These are phyloP conservation scores for Channallabes apus DNA, from an alignment of 2,797 vertebrate genomes.

Conservation along the genomic window DNA sequence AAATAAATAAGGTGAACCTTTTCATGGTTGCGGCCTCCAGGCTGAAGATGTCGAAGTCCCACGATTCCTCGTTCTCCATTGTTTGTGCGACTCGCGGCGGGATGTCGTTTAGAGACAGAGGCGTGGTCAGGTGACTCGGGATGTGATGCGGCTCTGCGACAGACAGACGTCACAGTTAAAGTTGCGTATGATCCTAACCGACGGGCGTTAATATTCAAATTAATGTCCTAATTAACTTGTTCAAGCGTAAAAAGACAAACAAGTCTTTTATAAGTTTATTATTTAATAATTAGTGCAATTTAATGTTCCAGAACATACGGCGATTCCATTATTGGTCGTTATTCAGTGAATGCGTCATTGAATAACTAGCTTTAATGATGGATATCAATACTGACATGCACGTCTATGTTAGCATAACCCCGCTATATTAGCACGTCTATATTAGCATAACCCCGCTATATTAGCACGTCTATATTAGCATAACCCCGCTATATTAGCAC, in stretches of 20 bases:
- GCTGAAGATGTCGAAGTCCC: slow-evolving; percentile 95
- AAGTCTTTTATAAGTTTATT: neutral
- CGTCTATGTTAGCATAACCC: too few relatives aligned
- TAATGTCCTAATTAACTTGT: neutral
- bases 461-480: too few relatives aligned
- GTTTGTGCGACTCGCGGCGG: slow-evolving; percentile 87
- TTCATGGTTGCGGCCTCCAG: slow-evolving; percentile 91
- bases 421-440: too few relatives aligned
- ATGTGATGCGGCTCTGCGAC: slow-evolving; percentile 82
- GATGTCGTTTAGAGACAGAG: slow-evolving; percentile 85
- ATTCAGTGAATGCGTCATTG: neutral
- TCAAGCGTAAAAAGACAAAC: neutral
- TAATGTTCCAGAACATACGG: neutral
- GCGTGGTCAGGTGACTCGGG: slow-evolving; percentile 75
- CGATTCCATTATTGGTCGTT: neutral
- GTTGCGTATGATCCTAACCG: too few relatives aligned
- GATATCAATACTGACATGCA: neutral
- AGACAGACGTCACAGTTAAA: neutral
- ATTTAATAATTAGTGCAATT: neutral
- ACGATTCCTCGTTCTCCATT: slow-evolving; percentile 90
- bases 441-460: too few relatives aligned
- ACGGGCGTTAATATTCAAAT: neutral
- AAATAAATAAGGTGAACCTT: slow-evolving; percentile 68
- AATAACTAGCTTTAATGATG: neutral
- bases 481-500: too few relatives aligned